Conservation (phyloP, 2,888 invertebrate species). For the Campaea margaritaria region DNA sequence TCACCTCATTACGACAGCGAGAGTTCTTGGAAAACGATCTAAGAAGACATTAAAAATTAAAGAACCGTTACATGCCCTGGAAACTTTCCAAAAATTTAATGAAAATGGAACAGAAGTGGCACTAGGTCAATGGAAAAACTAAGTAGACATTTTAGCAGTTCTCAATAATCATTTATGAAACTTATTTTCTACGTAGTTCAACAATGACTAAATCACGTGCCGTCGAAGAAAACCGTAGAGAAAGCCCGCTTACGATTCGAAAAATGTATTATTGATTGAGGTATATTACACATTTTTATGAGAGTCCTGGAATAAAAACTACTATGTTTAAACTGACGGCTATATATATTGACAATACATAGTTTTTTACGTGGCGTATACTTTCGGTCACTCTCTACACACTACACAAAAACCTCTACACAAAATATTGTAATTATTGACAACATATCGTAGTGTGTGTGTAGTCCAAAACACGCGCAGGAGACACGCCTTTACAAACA, state of each 20-base stretch:
- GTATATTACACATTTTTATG: neutral
- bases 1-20: constrained; percentile 14
- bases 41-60: constrained; percentile 13
- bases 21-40: constrained; percentile 20
- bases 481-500: no score
- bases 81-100: constrained; percentile 30
- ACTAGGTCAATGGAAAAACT: constrained; percentile 20
- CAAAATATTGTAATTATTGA: no score
- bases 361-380: neutral
- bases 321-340: no score
- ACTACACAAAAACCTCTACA: no score
- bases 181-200: neutral
- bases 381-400: no score
- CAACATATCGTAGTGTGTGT: no score
- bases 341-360: no score
- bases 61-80: constrained; percentile 20
- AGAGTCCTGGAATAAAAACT: neutral
- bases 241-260: neutral
- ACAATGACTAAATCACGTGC: neutral
- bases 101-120: constrained; percentile 22
- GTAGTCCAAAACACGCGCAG: no score
- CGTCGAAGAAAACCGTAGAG: neutral
- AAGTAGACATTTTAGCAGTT: constrained; percentile 8
- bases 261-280: constrained; percentile 3
- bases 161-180: constrained; percentile 6